These are phyloP conservation scores for Sciurus niger DNA, from an alignment of 2,113 vertebrate species.

Conservation along the genomic window DNA sequence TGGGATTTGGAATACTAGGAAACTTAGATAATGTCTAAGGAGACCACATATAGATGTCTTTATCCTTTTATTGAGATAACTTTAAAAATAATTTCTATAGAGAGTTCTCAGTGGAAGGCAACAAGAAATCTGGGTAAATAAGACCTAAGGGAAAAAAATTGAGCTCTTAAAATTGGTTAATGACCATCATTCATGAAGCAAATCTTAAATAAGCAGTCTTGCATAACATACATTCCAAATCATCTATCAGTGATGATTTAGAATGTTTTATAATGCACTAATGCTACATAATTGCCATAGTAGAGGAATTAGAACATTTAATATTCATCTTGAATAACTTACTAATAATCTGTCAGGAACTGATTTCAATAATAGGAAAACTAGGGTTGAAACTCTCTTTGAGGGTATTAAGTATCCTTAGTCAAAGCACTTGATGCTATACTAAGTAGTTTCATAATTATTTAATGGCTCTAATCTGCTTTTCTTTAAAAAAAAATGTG, in stretches of 20 bases:
- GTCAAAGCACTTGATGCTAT: conserved; percentile 41
- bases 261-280: conserved; percentile 11
- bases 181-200: not conserved
- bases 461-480: conserved; percentile 39
- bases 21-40: not conserved
- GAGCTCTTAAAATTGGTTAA: conserved; percentile 29
- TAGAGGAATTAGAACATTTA: conserved; percentile 27
- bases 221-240: not conserved
- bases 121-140: not conserved
- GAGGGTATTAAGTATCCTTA: conserved; percentile 41
- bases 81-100: conserved; percentile 35
- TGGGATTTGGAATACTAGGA: not conserved
- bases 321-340: conserved; percentile 22
- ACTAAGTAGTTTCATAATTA: conserved; percentile 57
- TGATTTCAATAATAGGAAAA: conserved; percentile 51
- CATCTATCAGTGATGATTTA: not conserved
- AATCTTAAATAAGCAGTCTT: conserved; percentile 33
- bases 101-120: not conserved
- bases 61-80: not conserved
- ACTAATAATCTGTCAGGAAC: conserved; percentile 20
- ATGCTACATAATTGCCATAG: not conserved
- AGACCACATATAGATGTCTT: not conserved
- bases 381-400: conserved; percentile 33
- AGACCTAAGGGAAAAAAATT: not conserved
- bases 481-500: not conserved